Base-by-base conservation (phyloP, 1,140 invertebrate species). In the Calliopsis andreniformis region DNA sequence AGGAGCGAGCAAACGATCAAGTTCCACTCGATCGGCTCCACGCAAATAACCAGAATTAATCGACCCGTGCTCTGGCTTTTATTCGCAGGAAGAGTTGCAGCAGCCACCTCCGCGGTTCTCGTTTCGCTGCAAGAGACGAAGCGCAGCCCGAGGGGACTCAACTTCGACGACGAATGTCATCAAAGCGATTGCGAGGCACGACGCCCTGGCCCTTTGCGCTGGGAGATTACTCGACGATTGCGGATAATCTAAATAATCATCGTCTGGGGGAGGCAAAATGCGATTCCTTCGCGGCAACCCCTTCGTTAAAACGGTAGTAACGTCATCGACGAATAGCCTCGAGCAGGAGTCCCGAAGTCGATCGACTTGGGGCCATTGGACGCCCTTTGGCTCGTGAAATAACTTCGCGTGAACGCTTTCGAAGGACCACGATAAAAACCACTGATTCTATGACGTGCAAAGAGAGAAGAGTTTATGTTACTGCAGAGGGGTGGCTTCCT, bases 291-390 rank as follows among this genome's bases (percentile, higher is more conserved):
- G 39, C 51, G 58, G 59, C 49, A 76, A 84, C 61, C 79, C 82
- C 86, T 88, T 87, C 83, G 86, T 87, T 87, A 88, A 89, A 87
- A 75, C 68, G 81, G 76, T 82, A 88, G 79, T 80, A 88, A 87
- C 77, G 71, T 78, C 78, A 80, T 88, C 80, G 79, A 69, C 71
- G 80, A 45, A 72, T 30, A 55, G 63, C 82, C 72, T 42, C 30
- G 39, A 62, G 82, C 70, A n/a, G n/a, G n/a, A 28, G 66, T 66
- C 25, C 42, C 39, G 28, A 30, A 30, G 42, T 32, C 42, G 78
- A 82, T 78, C 64, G 80, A 81, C 70, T 68, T 80, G 51, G 51
- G 25, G 61, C n/a, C 59, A 43, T 66, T 66, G 64, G 67, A 43
- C 23, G 53, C 45, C 32, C 67, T 59, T 25, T 76, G 66, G 59